Evolutionary conservation across 2,888 invertebrate genomes (phyloP), one percentile per base, ranked within the genome.

Genomic region (Drosophila longiperda): DNA sequence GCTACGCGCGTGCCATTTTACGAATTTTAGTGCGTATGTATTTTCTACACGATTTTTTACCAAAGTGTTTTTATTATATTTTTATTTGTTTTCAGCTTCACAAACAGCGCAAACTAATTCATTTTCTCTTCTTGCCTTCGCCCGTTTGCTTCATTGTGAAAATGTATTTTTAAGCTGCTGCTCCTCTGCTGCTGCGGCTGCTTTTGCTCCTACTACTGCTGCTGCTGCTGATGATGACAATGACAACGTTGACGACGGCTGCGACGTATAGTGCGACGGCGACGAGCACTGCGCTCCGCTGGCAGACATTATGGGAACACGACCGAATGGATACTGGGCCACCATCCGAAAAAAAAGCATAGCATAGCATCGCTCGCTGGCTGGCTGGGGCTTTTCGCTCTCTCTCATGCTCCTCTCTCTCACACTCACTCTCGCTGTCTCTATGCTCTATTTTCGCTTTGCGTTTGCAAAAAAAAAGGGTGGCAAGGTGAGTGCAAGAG

Each of bases 321-420:
- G 92, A 91, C 91, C 91, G 91, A 92, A 92, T 90, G 92, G 92
- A 92, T 92, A 92, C 92, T 92, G 92, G 92, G 92, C 91, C 91
- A 92, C 73, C 65, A 69, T 73, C 73, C 87, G 64, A 73, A 80
- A 83, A 75, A 75, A 75, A 57, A 57, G 2, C 57, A 57, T 57
- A 57, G 67, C 67, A 50, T 57, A 70, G 69, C 75, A 77, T 78
- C 72, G 66, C 73, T 67, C 45, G 26, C 50, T 55, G 38, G 29
- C 49, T 62, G 50, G 77, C 80, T 80, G 77, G 70, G 68, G 71
- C 82, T 34, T 45, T 70, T 26, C 34, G 34, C 32, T 20, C 42
- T 23, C 52, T 15, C 53, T 17, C 61, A 11, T 48, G 23, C 54
- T 29, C 32, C 57, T 48, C 55, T 23, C 42, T 3, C 54, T 12